Percentiles rank a stretch among this genome's conserved stretches.
Conservation (phyloP, 2,113 vertebrate species). For the Nesogale talazaci region DNA sequence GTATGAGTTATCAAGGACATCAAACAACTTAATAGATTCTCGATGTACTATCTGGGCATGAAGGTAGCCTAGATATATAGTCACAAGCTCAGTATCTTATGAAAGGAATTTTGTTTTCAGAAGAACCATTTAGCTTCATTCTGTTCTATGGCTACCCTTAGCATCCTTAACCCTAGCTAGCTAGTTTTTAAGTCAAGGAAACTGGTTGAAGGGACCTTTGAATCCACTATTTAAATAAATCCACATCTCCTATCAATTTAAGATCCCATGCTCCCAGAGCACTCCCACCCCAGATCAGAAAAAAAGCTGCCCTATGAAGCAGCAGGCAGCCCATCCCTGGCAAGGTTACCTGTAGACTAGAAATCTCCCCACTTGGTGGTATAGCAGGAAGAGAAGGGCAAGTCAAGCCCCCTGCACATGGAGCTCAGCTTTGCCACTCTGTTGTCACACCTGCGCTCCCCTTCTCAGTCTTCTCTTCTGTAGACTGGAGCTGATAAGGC, state of each 20-base stretch:
- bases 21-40: background rate
- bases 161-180: conserved; percentile 3
- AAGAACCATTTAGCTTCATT: background rate
- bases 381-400: background rate
- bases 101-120: conserved; percentile 30
- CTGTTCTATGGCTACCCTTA: background rate
- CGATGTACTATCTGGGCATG: background rate
- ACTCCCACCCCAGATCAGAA: background rate
- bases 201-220: background rate
- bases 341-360: background rate
- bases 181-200: conserved; percentile 41
- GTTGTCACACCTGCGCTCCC: background rate
- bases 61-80: background rate
- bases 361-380: background rate
- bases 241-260: background rate
- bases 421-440: background rate
- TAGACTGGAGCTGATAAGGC: background rate
- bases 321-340: background rate
- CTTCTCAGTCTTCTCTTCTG: background rate
- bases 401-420: background rate
- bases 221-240: background rate
- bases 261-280: background rate
- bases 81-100: background rate
- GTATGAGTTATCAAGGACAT: conserved; percentile 16
- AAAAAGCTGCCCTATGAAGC: background rate